A percentile compares a stretch with the other conserved stretches of the same genome.
These are phyloP conservation scores for Alaudala cheleensis DNA, from an alignment of 2,113 vertebrate genomes.

Conservation along the genomic window DNA sequence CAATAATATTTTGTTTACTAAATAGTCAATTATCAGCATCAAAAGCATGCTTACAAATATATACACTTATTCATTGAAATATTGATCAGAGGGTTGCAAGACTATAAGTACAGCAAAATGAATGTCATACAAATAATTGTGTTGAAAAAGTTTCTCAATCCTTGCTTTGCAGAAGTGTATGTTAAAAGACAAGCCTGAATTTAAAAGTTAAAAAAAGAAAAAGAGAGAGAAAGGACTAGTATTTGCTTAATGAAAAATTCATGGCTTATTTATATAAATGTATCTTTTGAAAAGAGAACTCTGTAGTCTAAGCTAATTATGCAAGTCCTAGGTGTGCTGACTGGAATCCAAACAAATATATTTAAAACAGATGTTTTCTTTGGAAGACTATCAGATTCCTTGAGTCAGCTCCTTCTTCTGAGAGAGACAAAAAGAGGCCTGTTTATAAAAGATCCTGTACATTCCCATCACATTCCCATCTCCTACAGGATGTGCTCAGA, in stretches of 20 bases:
- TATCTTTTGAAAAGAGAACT: slow-evolving; percentile 71
- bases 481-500: not conserved
- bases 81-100: not conserved
- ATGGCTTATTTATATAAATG: slow-evolving; percentile 70
- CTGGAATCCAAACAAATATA: slow-evolving; percentile 75
- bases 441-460: slow-evolving; percentile 3
- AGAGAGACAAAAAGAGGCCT: slow-evolving; percentile 31
- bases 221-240: not conserved
- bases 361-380: slow-evolving; percentile 77
- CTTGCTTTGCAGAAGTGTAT: slow-evolving; percentile 27
- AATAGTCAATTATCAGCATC: not conserved
- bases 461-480: not conserved
- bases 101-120: not conserved
- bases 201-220: not conserved
- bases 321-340: slow-evolving; percentile 60
- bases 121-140: not conserved
- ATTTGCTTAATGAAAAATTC: slow-evolving; percentile 70
- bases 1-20: not conserved
- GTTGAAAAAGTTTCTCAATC: not conserved
- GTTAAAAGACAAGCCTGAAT: slow-evolving; percentile 6
- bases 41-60: not conserved
- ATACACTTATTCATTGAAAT: not conserved
- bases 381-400: slow-evolving; percentile 63
- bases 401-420: slow-evolving; percentile 61
- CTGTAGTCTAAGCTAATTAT: slow-evolving; percentile 75